phyloP scores from a whole-genome alignment of 2,888 invertebrate genomes.

The Plebejus argus region DNA sequence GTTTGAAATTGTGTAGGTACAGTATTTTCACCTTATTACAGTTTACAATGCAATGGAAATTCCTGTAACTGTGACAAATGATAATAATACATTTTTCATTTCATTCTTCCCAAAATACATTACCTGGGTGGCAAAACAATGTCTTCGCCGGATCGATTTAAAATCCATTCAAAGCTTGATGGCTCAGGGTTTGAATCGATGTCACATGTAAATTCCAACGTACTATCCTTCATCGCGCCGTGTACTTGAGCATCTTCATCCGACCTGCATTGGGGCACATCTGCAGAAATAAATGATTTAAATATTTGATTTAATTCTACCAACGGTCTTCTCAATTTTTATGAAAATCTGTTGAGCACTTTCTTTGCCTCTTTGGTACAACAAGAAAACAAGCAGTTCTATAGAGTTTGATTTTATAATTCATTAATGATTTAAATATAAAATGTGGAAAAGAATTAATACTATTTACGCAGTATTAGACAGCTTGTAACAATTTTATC shows the following conservation, averaged over 20 bases:
- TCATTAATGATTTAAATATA: too few relatives aligned
- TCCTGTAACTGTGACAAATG: too few relatives aligned
- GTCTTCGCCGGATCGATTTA: constrained; percentile 94
- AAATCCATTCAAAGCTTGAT: constrained; percentile 92
- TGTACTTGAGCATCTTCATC: constrained; percentile 86
- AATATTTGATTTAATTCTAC: too few relatives aligned
- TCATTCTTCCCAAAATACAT: too few relatives aligned
- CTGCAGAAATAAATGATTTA: constrained; percentile 57
- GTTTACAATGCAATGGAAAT: too few relatives aligned
- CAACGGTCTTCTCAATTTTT: background rate
- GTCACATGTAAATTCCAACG: constrained; percentile 87
- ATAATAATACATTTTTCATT: too few relatives aligned
- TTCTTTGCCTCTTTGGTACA: background rate
- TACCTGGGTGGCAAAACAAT: constrained; percentile 85
- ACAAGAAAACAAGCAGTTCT: background rate
- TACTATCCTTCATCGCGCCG: constrained; percentile 92
- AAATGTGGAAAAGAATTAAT: background rate
- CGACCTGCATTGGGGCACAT: constrained; percentile 87
- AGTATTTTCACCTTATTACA: too few relatives aligned
- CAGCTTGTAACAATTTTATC: background rate
- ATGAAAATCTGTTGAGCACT: background rate
- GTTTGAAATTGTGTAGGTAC: too few relatives aligned
- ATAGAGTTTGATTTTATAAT: too few relatives aligned
- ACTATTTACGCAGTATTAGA: background rate
- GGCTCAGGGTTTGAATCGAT: constrained; percentile 93